Base-by-base conservation (phyloP, 2,797 vertebrate genomes). In the Heliangelus exortis region DNA sequence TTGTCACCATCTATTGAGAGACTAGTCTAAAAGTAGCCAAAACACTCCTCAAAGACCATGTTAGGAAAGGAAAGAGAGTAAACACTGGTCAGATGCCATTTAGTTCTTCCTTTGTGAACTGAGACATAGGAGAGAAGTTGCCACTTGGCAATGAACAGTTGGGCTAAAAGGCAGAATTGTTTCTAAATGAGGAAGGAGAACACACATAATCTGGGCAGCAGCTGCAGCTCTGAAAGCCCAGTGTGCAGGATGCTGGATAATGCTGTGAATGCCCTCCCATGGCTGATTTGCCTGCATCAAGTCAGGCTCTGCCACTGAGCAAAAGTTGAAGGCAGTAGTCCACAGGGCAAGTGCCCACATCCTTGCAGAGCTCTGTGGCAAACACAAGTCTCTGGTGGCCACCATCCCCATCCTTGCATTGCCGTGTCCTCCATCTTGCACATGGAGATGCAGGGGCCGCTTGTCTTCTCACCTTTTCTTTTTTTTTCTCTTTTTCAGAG, bases 401-500 rank as follows among this genome's bases (percentile, higher is more conserved):
- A 2, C 68, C 29, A 5, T 3, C 69, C 62, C 34, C 23, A 4
- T 20, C 50, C 68, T 43, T 1, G 9, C 22, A 14, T 7, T 15
- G 54, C 48, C 5, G 0, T 0, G 0, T 39, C 43, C 53, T 66
- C 57, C 13, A 1, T 36, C 72, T 48, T 74, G 55, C 55, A 2
- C 23, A 0, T 7, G 39, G 34, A 12, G 20, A 13, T 0, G 0
- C 33, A 5, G 28, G 21, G 25, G 13, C 15, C 5, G 1, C 18
- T 15, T 13, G 47, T 39, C 53, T 8, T 28, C 71, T 93, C 62
- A 95, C 17, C 39, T 45, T 14, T 45, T 53, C 57, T 87, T 36
- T 73, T 29, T 77, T 41, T 41, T 41, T 51, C 39, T 94, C 54
- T 71, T 58, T 93, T 92, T 6, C 97, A 99, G 99, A 98, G 99